Percentiles rank a stretch among this genome's conserved stretches.
Evolutionary conservation across 2,797 vertebrate genomes (phyloP).

Genomic region (Hyperoplus lanceolatus): DNA sequence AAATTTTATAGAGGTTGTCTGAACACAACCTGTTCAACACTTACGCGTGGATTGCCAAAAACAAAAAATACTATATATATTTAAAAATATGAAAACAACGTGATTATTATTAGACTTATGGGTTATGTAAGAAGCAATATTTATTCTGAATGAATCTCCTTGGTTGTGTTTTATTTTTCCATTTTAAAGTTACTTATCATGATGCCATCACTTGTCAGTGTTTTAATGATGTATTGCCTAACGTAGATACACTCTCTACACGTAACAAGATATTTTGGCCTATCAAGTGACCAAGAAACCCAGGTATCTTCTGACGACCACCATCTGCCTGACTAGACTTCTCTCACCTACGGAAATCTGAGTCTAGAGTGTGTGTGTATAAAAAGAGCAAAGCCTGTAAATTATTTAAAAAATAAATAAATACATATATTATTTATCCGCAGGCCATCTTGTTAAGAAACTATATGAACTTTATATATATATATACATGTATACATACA

Average conservation of each 20-base stretch:
- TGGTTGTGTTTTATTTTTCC: conserved; percentile 77
- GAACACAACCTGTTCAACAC: conserved; percentile 74
- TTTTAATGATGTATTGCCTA: conserved; percentile 70
- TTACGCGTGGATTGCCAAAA: conserved; percentile 85
- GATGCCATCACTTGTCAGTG: conserved; percentile 65
- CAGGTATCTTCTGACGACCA: conserved; percentile 59
- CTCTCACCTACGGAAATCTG: conserved; percentile 87
- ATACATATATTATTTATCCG: conserved; percentile 77
- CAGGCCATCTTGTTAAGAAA: conserved; percentile 77
- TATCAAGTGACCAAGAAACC: conserved; percentile 41
- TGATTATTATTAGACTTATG: conserved; percentile 79
- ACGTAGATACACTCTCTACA: conserved; percentile 54
- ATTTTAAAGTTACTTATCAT: conserved; percentile 76
- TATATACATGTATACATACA: conserved; percentile 73
- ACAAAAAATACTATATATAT: conserved; percentile 75
- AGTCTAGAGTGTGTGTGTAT: conserved; percentile 88
- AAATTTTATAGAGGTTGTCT: conserved; percentile 87
- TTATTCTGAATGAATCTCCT: conserved; percentile 82
- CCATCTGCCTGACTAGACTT: conserved; percentile 88
- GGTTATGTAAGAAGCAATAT: conserved; percentile 85
- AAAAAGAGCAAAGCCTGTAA: conserved; percentile 90
- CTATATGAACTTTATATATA: conserved; percentile 58
- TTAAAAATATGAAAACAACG: conserved; percentile 37
- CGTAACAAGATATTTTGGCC: conserved; percentile 56
- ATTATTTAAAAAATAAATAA: conserved; percentile 77